Evolutionary conservation across 2,888 invertebrate species (phyloP), one percentile per base, ranked within the genome.

Genomic region (Nysson spinosus): DNA sequence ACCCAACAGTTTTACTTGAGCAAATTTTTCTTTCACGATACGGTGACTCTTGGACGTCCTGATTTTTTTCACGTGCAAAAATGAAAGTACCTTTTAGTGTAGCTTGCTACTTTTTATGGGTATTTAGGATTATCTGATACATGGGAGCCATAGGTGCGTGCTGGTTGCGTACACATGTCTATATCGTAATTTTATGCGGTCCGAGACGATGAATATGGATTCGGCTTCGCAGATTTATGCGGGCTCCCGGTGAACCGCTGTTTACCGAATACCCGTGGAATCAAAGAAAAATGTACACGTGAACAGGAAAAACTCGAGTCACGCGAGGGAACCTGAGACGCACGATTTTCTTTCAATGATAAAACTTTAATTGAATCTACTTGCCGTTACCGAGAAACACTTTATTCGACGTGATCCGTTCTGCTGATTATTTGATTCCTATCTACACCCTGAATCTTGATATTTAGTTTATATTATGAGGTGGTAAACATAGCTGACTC

Each of bases 111-210:
- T n/a, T n/a, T n/a, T n/a, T 78, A 78, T 71, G 77, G 75, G 71
- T 71, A 65, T 67, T 72, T 71, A 75, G 71, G 64, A 67, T 67
- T 64, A 37, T 43, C 50, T 43, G 44, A 47, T 63, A 56, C 50
- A 62, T 57, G 57, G 46, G 56, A 28, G 35, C 39, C n/a, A n/a
- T n/a, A n/a, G n/a, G 43, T 26, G 46, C 2, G 12, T 9, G 24
- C 19, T 22, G 46, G 51, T 57, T 14, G 17, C 44, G 39, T 50
- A 65, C 54, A 60, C 51, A 64, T 58, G 68, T 72, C 69, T 75
- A 71, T 80, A 83, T 85, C 81, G 83, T 85, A 84, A 85, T 85
- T 85, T 84, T 84, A 86, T 85, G 83, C 85, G 79, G 76, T 80
- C 80, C 67, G 75, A 66, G 64, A 73, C 83, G 79, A 84, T 85